Evolutionary conservation across 2,113 vertebrate species (phyloP), one percentile per base, ranked within the genome.

Genomic region (Anser brachyrhynchus): DNA sequence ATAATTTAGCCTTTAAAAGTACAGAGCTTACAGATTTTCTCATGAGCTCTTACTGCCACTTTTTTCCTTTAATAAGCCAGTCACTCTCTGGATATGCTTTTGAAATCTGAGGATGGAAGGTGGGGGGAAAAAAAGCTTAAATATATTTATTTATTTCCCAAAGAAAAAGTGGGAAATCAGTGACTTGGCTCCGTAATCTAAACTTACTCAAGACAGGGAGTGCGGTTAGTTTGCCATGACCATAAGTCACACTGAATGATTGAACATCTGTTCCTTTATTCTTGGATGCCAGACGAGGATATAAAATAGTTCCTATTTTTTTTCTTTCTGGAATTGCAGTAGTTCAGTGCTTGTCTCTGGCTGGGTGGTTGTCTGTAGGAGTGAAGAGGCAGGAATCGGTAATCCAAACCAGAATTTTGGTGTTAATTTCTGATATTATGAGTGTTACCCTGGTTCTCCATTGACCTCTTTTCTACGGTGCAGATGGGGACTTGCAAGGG

Each of bases 391-490:
- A 31, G 29, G 80, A 81, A 67, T 0, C 44, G 21, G 35, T 51
- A 62, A 15, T 92, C 66, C 67, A 79, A 62, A 81, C 3, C 18
- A 71, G 74, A 74, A 13, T 31, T n/a, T n/a, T 61, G 16, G 12
- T 52, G 16, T 62, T 82, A 21, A 33, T 84, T 92, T 91, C 46
- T 69, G 22, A 18, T 33, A n/a, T 22, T 22, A 65, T 13, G 33
- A 1, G 0, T n/a, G 4, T 87, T 84, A 31, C 0, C 4, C 65
- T 66, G 26, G 44, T 69, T 14, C 64, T 81, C 26, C 26, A 13
- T 25, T 79, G 70, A 61, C 11, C 15, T 39, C 12, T 59, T n/a
- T 73, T 58, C 10, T 2, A 23, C 71, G 43, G 43, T 75, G 43
- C 3, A 10, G 29, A 13, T 9, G 29, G 13, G 44, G 51, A 23